Evolutionary conservation across 2,888 invertebrate species (phyloP).

Genomic region (Lordiphosa fenestrarum): DNA sequence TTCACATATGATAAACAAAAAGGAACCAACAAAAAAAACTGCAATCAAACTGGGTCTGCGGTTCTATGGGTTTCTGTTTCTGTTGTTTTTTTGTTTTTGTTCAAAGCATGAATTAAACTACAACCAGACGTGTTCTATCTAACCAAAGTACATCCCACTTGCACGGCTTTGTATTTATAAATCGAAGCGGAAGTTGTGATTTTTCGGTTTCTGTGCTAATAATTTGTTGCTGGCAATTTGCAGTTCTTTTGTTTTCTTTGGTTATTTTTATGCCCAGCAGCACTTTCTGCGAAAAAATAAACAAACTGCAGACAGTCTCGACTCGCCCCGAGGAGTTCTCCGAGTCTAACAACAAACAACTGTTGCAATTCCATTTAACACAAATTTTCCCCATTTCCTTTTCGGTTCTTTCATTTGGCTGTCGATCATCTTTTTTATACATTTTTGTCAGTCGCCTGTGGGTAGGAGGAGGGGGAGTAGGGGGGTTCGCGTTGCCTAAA

Average conservation of each 20-base stretch:
- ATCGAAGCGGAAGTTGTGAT: constrained; percentile 31
- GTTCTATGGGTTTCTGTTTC: constrained; percentile 7
- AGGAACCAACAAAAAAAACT: neutral
- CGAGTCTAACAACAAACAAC: constrained; percentile 67
- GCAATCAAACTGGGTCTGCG: constrained; percentile 2
- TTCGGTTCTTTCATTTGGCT: constrained; percentile 42
- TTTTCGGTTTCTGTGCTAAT: constrained; percentile 16
- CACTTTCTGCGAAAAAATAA: constrained; percentile 73
- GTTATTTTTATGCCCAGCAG: constrained; percentile 29
- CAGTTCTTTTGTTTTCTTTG: constrained; percentile 32
- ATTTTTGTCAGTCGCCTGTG: too few species aligned
- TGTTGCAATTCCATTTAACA: constrained; percentile 72
- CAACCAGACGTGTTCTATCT: constrained; percentile 22
- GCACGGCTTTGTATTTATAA: constrained; percentile 3
- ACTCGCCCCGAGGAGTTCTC: constrained; percentile 3
- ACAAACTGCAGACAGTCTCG: constrained; percentile 36
- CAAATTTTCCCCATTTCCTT: constrained; percentile 20
- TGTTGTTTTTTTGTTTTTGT: constrained; percentile 10
- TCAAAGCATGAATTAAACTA: neutral
- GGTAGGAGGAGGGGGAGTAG: too few species aligned
- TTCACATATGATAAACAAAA: constrained; percentile 27
- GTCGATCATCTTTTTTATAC: constrained; percentile 51
- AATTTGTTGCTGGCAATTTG: constrained; percentile 19
- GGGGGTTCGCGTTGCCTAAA: constrained; percentile 12
- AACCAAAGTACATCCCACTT: neutral